Evolutionary conservation across 2,797 vertebrate genomes (phyloP).

Genomic region (Urocyon cinereoargenteus): DNA sequence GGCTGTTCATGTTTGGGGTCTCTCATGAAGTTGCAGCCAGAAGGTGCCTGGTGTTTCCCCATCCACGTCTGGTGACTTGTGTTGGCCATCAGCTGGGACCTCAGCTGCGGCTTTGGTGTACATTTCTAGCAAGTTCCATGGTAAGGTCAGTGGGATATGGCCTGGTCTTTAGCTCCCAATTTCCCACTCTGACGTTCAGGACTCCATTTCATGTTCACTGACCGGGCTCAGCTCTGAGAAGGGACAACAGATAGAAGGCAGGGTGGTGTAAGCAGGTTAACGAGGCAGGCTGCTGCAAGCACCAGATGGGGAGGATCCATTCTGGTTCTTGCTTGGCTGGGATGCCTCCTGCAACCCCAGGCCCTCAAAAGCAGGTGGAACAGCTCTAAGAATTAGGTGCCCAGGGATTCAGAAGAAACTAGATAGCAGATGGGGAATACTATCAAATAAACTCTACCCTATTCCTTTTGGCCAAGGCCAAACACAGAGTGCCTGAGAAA

Average conservation of each 20-base stretch:
- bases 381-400: neutral
- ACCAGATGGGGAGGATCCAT: neutral
- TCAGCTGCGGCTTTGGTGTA: neutral
- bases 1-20: neutral
- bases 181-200: neutral
- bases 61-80: neutral
- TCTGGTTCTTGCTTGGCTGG: neutral
- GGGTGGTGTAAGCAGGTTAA: no score
- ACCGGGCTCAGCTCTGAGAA: neutral
- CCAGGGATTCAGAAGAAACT: neutral
- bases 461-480: neutral
- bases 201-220: neutral
- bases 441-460: neutral
- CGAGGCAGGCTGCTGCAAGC: neutral
- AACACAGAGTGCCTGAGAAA: conserved; percentile 7
- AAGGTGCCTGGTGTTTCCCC: neutral
- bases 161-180: neutral
- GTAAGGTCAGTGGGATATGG: neutral
- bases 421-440: neutral
- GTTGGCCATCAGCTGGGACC: neutral
- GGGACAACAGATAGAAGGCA: neutral
- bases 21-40: neutral
- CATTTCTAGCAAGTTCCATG: neutral
- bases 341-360: neutral
- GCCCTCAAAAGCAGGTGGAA: neutral